A percentile compares a stretch with the other conserved stretches of the same genome.
Evolutionary conservation across 2,113 vertebrate genomes (phyloP).

Genomic region (Brachyistius frenatus): DNA sequence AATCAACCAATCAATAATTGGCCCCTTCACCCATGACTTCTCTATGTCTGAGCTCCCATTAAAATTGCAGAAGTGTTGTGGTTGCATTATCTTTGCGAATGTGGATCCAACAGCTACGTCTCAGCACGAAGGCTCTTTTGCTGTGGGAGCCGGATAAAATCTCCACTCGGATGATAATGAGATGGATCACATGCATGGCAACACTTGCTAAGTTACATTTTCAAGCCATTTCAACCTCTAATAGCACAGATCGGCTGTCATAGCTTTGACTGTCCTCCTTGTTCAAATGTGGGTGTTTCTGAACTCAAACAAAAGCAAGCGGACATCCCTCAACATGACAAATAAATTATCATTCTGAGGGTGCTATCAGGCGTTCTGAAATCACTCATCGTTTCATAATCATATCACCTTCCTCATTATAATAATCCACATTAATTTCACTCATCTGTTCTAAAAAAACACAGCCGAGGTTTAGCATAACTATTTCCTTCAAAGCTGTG

Average conservation of each 20-base stretch:
- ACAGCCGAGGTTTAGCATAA: constrained; percentile 45
- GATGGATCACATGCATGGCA: constrained; percentile 73
- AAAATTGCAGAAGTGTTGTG: constrained; percentile 51
- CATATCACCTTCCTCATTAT: constrained; percentile 44
- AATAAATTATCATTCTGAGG: constrained; percentile 56
- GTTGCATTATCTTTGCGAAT: constrained; percentile 54
- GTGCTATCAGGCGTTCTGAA: constrained; percentile 46
- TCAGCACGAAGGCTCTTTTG: constrained; percentile 54
- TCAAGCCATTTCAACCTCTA: constrained; percentile 58
- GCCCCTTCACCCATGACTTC: constrained; percentile 12
- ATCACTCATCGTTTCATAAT: constrained; percentile 57
- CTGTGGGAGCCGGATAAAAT: constrained; percentile 69
- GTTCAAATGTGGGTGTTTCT: constrained; percentile 49
- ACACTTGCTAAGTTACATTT: constrained; percentile 71
- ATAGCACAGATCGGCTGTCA: constrained; percentile 23
- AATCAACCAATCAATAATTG: constrained; percentile 17
- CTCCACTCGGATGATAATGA: constrained; percentile 71
- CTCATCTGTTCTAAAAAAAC: constrained; percentile 61
- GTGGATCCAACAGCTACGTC: constrained; percentile 52
- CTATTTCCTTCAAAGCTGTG: constrained; percentile 20
- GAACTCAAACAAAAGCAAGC: constrained; percentile 5
- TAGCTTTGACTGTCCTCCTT: constrained; percentile 50
- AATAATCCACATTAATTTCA: constrained; percentile 58
- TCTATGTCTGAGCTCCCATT: constrained; percentile 5
- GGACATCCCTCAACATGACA: constrained; percentile 17